Evolutionary conservation across 2,888 invertebrate genomes (phyloP).

Genomic region (Hedya salicella): DNA sequence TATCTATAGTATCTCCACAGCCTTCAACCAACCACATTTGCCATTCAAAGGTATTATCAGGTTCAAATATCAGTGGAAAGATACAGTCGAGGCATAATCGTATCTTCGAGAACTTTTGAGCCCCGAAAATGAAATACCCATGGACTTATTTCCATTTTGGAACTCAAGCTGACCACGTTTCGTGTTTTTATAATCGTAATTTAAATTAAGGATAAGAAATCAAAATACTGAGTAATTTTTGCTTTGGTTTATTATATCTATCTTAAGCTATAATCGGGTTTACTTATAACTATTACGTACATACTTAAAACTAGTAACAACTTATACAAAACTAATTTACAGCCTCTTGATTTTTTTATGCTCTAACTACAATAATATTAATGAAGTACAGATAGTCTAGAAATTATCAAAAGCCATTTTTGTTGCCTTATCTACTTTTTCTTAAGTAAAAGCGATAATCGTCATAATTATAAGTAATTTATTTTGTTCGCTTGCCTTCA

Average conservation of each 20-base stretch:
- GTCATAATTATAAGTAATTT: not conserved
- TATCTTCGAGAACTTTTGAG: no score
- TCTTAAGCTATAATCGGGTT: slow-evolving; percentile 54
- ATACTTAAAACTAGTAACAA: slow-evolving; percentile 53
- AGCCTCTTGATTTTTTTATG: slow-evolving; percentile 66
- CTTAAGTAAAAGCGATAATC: no score
- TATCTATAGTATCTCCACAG: no score
- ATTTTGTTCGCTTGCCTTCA: not conserved
- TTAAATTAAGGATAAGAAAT: not conserved
- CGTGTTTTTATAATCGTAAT: no score
- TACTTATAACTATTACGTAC: slow-evolving; percentile 59
- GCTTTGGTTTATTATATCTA: slow-evolving; percentile 42
- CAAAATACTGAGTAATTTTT: slow-evolving; percentile 9
- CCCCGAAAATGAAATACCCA: no score
- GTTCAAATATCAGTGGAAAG: no score
- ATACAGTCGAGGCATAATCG: no score
- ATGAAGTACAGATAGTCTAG: no score
- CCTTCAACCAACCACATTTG: no score
- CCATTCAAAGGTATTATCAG: no score
- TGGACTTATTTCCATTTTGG: no score
- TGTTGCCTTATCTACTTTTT: slow-evolving; percentile 9
- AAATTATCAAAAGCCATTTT: slow-evolving; percentile 17
- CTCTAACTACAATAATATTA: slow-evolving; percentile 15
- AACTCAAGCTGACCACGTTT: no score
- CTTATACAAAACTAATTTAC: slow-evolving; percentile 47